Conservation (phyloP, 2,113 vertebrate species). For the Megalops atlanticus region DNA sequence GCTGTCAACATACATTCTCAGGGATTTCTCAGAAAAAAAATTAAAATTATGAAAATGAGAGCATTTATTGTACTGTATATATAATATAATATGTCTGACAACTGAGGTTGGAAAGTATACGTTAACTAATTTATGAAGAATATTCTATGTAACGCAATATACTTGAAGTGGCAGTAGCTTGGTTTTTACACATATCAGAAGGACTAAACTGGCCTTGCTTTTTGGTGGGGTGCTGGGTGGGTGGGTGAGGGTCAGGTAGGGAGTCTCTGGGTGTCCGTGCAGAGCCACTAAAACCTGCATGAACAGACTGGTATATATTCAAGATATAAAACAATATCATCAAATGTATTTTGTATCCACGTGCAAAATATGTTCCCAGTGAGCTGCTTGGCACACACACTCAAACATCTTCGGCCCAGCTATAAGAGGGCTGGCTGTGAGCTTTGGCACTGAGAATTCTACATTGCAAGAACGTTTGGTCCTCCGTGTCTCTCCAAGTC, state of each 20-base stretch:
- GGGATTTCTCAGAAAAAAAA: slow-evolving; percentile 92
- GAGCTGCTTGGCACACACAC: slow-evolving; percentile 47
- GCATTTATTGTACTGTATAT: slow-evolving; percentile 98
- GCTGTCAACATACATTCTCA: slow-evolving; percentile 99
- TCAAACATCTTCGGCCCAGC: background rate
- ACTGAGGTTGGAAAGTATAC: slow-evolving; percentile 94
- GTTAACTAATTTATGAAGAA: slow-evolving; percentile 99
- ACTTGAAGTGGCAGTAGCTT: slow-evolving; percentile 99
- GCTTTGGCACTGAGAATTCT: background rate
- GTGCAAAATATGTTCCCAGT: slow-evolving; percentile 64
- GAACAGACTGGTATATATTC: slow-evolving; percentile 70
- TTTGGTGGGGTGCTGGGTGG: slow-evolving; percentile 64
- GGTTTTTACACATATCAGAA: slow-evolving; percentile 88
- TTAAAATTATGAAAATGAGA: slow-evolving; percentile 73
- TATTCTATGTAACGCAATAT: slow-evolving; percentile 99
- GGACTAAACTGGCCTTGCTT: slow-evolving; percentile 82
- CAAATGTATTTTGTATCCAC: slow-evolving; percentile 60
- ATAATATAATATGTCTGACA: slow-evolving; percentile 99
- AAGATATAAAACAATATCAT: slow-evolving; percentile 46
- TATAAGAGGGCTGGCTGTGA: background rate
- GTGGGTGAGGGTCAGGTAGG: slow-evolving; percentile 65
- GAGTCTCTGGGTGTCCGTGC: slow-evolving; percentile 78
- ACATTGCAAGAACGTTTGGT: background rate
- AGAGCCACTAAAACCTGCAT: slow-evolving; percentile 80
- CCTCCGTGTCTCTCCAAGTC: background rate